Base-by-base conservation (phyloP, 2,888 invertebrate species). In the Ophion ventricosus region DNA sequence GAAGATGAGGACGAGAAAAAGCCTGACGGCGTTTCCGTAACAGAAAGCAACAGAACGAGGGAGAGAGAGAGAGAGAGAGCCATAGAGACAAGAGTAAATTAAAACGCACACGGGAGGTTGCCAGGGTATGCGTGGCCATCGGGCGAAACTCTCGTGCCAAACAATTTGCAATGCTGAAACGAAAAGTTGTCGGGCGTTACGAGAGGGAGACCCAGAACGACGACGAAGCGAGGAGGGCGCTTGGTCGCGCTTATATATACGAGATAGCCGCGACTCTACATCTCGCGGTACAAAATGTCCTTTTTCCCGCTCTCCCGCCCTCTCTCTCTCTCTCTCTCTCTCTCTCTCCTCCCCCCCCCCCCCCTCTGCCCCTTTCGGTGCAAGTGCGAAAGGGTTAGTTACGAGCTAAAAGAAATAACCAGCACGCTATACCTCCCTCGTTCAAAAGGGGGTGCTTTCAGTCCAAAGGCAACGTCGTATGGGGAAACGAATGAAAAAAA, bases 111-210 rank as follows among this genome's bases (percentile, higher is more conserved):
- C 66, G 66, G 14, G 49, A 59, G 89, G 89, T 88, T 85, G 82
- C 78, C 59, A 84, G 77, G 84, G 82, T 83, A 83, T 67, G 90
- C 17, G 49, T 89, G 88, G 88, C 87, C 86, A 85, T 86, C 86
- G 83, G 85, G 87, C 87, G 84, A 87, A 90, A 90, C 89, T 90
- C 88, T 90, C 89, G 87, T 89, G 90, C 89, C 91, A 90, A 91
- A 91, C 89, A 92, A 92, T 92, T 92, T 92, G 91, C 91, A 92
- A 91, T 92, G 91, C 90, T 91, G 92, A 92, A 91, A 84, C 87
- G 90, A 89, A 92, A 91, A 92, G 90, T 92, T 92, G 91, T 88
- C 86, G 89, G 87, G 89, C 86, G 88, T 89, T 87, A 83, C 87
- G 84, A 67, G 66, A 80, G 74, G 74, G 49, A 63, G 25, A n/a